Percentiles rank a stretch among this genome's conserved stretches.
phyloP scores from a whole-genome alignment of 2,888 invertebrate genomes.

The Xestia rhomboidea region DNA sequence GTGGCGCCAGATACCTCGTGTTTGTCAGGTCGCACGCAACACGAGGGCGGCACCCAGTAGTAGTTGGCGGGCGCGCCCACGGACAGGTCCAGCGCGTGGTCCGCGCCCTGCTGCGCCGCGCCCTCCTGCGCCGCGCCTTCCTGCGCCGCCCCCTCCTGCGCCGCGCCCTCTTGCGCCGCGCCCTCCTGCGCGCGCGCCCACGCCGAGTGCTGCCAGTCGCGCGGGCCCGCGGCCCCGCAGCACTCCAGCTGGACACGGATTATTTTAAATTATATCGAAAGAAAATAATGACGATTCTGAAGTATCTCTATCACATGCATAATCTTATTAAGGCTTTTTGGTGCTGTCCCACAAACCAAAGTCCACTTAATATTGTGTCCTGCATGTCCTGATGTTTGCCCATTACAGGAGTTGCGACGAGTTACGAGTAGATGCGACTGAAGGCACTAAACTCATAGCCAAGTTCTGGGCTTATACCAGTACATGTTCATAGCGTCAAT shows the following conservation, averaged over 20 bases:
- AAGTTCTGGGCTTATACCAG: too few species aligned
- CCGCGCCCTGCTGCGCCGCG: constrained; percentile 40
- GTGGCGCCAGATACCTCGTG: constrained; percentile 25
- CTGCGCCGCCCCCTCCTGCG: constrained; percentile 42
- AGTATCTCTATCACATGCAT: background rate
- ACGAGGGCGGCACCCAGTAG: constrained; percentile 84
- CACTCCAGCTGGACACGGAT: constrained; percentile 93
- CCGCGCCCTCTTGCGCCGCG: constrained; percentile 70
- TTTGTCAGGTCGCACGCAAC: constrained; percentile 70
- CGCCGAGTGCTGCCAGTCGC: constrained; percentile 94
- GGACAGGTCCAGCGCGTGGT: constrained; percentile 79
- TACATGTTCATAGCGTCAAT: too few species aligned
- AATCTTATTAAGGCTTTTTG: background rate
- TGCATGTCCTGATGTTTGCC: background rate
- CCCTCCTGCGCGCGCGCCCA: constrained; percentile 74
- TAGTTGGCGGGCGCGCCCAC: constrained; percentile 78
- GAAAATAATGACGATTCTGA: background rate
- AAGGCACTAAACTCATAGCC: background rate
- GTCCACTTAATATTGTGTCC: background rate
- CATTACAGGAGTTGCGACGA: background rate
- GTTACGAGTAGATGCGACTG: background rate
- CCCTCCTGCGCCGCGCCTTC: constrained; percentile 23
- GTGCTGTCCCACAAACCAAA: background rate
- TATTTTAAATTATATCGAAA: background rate
- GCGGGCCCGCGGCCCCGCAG: constrained; percentile 98